phyloP scores from a whole-genome alignment of 2,888 invertebrate species.

The Leucozona laternaria region DNA sequence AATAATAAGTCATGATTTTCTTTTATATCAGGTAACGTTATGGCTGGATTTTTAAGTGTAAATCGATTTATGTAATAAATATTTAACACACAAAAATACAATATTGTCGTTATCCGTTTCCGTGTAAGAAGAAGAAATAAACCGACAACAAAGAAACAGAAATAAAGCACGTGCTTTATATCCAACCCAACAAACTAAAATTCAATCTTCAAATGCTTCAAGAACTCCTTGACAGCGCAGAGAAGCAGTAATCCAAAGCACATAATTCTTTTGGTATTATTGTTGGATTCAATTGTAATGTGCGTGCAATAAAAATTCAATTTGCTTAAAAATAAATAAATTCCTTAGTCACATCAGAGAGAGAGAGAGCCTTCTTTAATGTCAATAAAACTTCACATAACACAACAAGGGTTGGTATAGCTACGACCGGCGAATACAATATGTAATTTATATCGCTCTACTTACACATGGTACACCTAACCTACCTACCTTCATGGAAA shows the following conservation, averaged over 20 bases:
- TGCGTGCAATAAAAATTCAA: constrained; percentile 36
- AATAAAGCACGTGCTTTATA: background rate
- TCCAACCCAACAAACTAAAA: background rate
- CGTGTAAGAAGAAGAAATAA: background rate
- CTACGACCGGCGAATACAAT: background rate
- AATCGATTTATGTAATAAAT: constrained; percentile 4
- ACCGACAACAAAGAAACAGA: background rate
- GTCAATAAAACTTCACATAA: constrained; percentile 16
- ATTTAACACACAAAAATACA: background rate
- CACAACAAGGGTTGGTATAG: constrained; percentile 3
- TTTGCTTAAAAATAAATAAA: constrained; percentile 36
- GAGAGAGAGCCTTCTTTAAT: background rate
- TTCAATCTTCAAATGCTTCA: background rate
- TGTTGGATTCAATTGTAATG: constrained; percentile 14
- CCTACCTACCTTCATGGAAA: background rate
- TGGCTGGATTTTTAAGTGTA: background rate
- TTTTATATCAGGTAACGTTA: background rate
- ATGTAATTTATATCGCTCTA: background rate
- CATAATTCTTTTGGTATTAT: constrained; percentile 16
- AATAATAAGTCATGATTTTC: background rate
- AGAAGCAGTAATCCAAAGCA: background rate
- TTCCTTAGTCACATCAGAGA: background rate
- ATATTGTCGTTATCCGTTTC: background rate
- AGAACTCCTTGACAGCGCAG: background rate
- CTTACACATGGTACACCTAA: background rate